Evolutionary conservation across 1,140 invertebrate species (phyloP), one percentile per base, ranked within the genome.

Genomic region (Listronotus bonariensis): DNA sequence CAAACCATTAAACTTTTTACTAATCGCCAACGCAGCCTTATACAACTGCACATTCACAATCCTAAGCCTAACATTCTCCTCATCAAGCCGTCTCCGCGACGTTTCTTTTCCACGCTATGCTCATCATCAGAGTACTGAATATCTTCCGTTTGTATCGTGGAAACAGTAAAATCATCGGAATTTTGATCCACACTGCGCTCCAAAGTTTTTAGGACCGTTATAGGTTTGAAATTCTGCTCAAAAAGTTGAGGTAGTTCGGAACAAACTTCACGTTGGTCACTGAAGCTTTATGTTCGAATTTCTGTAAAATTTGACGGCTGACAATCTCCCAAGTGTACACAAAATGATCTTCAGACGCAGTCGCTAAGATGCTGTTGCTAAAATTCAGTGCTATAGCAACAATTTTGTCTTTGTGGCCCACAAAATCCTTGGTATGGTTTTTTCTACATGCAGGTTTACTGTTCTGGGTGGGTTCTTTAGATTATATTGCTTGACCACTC

Each of bases 321-420:
- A 74, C 73, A 36, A 93, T 86, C 69, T 95, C 87, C 92, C 93
- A 96, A 18, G 94, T 71, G 67, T 88, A 85, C 1, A 94, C 86
- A 59, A 81, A 84, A 20, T 84, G 83, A 81, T 93, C 92, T 61
- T 84, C 81, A 0, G 88, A 88, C 0, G 89, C 92, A 0, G 92
- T 92, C 6, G 92, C 76, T 10, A 96, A 76, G 10, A 83, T 82
- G 7, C 79, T 80, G 7, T 87, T 87, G 78, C 90, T 87, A 11
- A 86, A 67, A 14, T 91, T 92, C 11, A 90, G 78, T 15, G 88
- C 87, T 45, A 96, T 74, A 74, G 85, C 85, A 0, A 82, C 88
- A 1, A 96, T 83, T 32, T 81, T 77, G 73, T 85, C 87, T 18
- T 82, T 84, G 73, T 93, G 92, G 0, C 85, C 87, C 15, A 71